Conservation (phyloP, 1,140 invertebrate genomes). For the Hyles euphorbiae region DNA sequence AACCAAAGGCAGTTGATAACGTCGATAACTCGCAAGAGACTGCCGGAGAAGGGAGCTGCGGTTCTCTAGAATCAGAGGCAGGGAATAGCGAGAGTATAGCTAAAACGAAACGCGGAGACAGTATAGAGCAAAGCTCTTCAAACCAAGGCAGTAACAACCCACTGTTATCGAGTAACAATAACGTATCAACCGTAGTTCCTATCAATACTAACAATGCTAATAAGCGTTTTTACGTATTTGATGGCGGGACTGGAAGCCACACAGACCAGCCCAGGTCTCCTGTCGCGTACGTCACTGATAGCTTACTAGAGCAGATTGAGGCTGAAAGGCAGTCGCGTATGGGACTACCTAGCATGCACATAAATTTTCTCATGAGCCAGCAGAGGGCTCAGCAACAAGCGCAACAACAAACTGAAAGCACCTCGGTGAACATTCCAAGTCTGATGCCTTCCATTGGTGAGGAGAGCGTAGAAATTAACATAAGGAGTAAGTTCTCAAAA, state of each 20-base stretch:
- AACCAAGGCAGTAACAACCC: slow-evolving; percentile 73
- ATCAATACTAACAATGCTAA: slow-evolving; percentile 61
- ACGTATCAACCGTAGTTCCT: slow-evolving; percentile 64
- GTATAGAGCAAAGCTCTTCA: slow-evolving; percentile 68
- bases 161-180: slow-evolving; percentile 67
- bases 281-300: slow-evolving; percentile 64
- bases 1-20: slow-evolving; percentile 58
- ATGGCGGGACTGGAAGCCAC: slow-evolving; percentile 52
- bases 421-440: slow-evolving; percentile 47
- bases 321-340: slow-evolving; percentile 63
- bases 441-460: slow-evolving; percentile 65
- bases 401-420: slow-evolving; percentile 47
- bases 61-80: slow-evolving; percentile 65
- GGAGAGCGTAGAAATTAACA: slow-evolving; percentile 58
- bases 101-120: slow-evolving; percentile 66
- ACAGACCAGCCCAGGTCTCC: slow-evolving; percentile 60
- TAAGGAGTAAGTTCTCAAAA: slow-evolving; percentile 57
- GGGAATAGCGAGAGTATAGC: slow-evolving; percentile 57
- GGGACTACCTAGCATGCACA: slow-evolving; percentile 70
- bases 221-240: slow-evolving; percentile 66
- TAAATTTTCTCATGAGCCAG: slow-evolving; percentile 66
- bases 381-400: slow-evolving; percentile 51
- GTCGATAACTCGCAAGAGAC: slow-evolving; percentile 61
- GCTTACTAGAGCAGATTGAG: slow-evolving; percentile 68
- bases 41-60: slow-evolving; percentile 63